Evolutionary conservation across 2,113 vertebrate genomes (phyloP), one percentile per base, ranked within the genome.

Genomic region (Erythrocebus patas): DNA sequence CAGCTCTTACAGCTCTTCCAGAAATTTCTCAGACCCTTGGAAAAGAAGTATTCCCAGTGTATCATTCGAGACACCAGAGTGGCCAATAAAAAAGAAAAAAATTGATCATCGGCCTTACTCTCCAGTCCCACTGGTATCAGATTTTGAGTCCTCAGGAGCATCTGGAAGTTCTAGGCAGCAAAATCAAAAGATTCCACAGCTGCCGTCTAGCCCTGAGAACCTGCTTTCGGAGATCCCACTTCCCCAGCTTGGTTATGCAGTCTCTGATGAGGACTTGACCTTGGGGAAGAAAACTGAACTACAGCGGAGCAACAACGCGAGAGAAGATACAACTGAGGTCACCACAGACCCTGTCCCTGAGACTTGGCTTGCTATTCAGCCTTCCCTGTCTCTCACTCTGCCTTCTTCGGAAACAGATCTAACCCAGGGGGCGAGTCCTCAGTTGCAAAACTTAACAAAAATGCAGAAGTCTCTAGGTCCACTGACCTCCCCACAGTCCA

Each of bases 1-100:
- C 66, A 99, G 99, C 98, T 99, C 99, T 66, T 99, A 99, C 98
- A 99, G 99, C 96, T 99, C 99, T 40, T 98, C 99, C 13, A 91
- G 96, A 18, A 98, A 98, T 66, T 96, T 98, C 38, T 22, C 97
- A 0, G 98, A 99, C 99, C 98, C 99, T 97, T 8, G 66, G 73
- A 91, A 80, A 57, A 92, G 78, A 48, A 52, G 40, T 7, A 38
- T 57, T 66, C 8, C 32, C 76, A 52, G 20, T 2, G 8, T 22
- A 0, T 55, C 30, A 3, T 1, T 52, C 43, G 82, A 70, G 83
- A 50, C n/a, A 10, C 93, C 95, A 22, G 96, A 96, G 59, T 95
- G 99, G 95, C 98, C 98, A 5, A 70, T 99, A 38, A 99, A 99
- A 98, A 99, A 99, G 98, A 8, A 0, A 98, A 99, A 99, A 93